phyloP scores from a whole-genome alignment of 2,888 invertebrate species.

The Listrodromus nycthemerus region DNA sequence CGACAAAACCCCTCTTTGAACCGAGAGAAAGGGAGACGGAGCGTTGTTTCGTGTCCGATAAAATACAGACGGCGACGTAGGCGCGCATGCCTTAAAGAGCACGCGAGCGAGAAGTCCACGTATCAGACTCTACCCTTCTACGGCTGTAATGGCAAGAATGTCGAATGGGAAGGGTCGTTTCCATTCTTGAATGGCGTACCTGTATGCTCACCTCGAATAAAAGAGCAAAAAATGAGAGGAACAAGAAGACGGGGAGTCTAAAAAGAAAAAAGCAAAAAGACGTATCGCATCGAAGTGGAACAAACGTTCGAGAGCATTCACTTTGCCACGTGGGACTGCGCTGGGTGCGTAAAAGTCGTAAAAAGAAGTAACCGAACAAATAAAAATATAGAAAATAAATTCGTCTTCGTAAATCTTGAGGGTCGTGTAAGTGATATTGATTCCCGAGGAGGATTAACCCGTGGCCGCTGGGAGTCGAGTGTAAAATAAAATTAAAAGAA shows the following conservation, averaged over 20 bases:
- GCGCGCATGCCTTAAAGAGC: conserved; percentile 58
- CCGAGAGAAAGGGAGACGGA: conserved; percentile 21
- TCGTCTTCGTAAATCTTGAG: conserved; percentile 6
- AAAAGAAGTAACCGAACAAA: neutral
- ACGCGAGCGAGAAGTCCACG: conserved; percentile 61
- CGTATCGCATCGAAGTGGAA: conserved; percentile 27
- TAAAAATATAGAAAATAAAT: neutral
- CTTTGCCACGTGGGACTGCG: neutral
- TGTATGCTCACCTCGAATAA: conserved; percentile 25
- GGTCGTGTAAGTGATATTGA: conserved; percentile 40
- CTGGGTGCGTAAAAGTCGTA: conserved; percentile 18
- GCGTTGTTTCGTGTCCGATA: conserved; percentile 39
- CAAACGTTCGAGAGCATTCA: conserved; percentile 32
- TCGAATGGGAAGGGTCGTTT: conserved; percentile 67
- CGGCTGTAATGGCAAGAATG: conserved; percentile 68
- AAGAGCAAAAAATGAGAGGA: conserved; percentile 8
- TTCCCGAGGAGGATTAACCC: conserved; percentile 58
- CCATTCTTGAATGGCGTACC: conserved; percentile 65
- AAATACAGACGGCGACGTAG: conserved; percentile 37
- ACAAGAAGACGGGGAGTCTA: conserved; percentile 6
- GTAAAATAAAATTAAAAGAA: conserved; percentile 38
- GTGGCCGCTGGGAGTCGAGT: conserved; percentile 44
- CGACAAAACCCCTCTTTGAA: neutral
- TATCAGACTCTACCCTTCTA: conserved; percentile 71
- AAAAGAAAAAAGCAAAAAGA: conserved; percentile 8